Percentiles rank a stretch among this genome's conserved stretches.
Conservation (phyloP, 2,888 invertebrate species). For the Thumatha senex region DNA sequence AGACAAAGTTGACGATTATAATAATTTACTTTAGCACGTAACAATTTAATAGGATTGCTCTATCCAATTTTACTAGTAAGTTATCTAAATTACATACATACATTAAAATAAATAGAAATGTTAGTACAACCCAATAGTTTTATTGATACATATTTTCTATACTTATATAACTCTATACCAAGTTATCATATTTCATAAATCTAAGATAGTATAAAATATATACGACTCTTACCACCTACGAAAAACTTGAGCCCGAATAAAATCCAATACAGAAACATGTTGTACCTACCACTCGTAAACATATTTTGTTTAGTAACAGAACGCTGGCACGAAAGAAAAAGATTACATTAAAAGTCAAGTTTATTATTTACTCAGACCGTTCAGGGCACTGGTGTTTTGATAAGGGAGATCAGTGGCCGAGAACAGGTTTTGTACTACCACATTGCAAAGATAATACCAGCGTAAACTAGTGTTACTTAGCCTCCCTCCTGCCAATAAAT, state of each 20-base stretch:
- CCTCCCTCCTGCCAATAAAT: conserved; percentile 48
- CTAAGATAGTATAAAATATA: conserved; percentile 16
- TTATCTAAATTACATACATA: not conserved
- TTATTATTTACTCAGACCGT: conserved; percentile 29
- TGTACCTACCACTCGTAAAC: conserved; percentile 28
- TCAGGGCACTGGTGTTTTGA: conserved; percentile 43
- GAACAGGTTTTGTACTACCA: conserved; percentile 46
- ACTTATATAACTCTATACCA: not conserved
- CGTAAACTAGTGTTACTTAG: conserved; percentile 51
- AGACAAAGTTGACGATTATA: too few relatives aligned
- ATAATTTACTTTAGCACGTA: too few relatives aligned
- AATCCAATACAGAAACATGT: conserved; percentile 24
- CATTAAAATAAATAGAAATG: not conserved
- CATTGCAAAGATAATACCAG: conserved; percentile 40
- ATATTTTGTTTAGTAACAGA: conserved; percentile 29
- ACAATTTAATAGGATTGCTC: too few relatives aligned
- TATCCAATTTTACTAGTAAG: too few relatives aligned
- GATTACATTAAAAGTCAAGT: conserved; percentile 30
- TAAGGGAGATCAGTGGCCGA: conserved; percentile 42
- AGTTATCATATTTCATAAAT: conserved; percentile 22
- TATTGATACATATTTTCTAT: conserved; percentile 1
- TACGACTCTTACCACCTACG: conserved; percentile 23
- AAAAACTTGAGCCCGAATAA: conserved; percentile 28
- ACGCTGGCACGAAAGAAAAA: conserved; percentile 24
- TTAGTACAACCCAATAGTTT: not conserved